Evolutionary conservation across 2,797 vertebrate genomes (phyloP), one percentile per base, ranked within the genome.

Genomic region (Rhodeus uyekii): DNA sequence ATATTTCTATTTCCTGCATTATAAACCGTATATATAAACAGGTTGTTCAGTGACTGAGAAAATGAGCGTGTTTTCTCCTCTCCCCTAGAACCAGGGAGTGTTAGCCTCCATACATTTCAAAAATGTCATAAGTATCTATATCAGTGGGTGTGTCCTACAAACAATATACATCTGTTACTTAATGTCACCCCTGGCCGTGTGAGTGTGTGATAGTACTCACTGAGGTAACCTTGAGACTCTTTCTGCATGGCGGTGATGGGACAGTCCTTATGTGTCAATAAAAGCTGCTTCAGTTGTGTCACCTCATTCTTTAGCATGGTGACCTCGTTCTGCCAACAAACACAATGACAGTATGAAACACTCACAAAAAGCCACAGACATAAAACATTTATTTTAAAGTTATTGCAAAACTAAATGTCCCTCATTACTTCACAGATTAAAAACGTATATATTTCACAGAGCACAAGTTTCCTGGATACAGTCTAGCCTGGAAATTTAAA

Each of bases 171-270:
- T 73, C 29, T 19, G 19, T 53, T 34, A 82, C 16, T 8, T 39
- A 65, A 39, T 67, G 60, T 81, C 68, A 58, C 79, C 68, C 78
- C 68, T 79, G 64, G 55, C 10, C n/a, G 18, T 78, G 74, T 82
- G 79, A 46, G 82, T 74, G 58, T 27, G 16, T 48, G 69, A 48
- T 14, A 27, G 34, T 94, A 98, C 98, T 99, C 96, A 99, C 98
- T 99, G 95, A 99, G 96, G 95, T 99, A 99, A 94, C 98, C 98
- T 96, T 99, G 98, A 27, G 98, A 96, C 87, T 99, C 98, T 94
- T 99, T 99, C 95, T 99, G 98, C 97, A 99, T 98, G 93, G 97
- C 95, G 91, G 97, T 99, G 94, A 99, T 99, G 75, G 98, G 98
- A 92, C 98, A 99, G 93, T 99, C 98, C 95, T 99, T 99, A 93